Evolutionary conservation across 2,113 vertebrate species (phyloP), one percentile per base, ranked within the genome.

Genomic region (Argyrosomus japonicus): DNA sequence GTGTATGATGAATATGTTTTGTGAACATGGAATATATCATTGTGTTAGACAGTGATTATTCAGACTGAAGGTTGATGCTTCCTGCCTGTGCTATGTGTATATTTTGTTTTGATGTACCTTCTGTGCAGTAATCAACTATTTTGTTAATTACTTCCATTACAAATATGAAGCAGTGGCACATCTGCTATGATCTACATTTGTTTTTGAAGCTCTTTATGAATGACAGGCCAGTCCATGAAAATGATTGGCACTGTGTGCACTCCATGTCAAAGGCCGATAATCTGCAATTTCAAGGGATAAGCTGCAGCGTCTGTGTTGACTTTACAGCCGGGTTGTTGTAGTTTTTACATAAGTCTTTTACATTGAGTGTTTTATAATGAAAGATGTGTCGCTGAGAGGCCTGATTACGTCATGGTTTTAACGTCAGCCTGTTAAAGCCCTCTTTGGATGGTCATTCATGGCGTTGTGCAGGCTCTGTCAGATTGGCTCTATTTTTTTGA

Each of bases 271-370:
- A 68, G 4, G 25, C 23, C 53, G 43, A 67, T 86, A 77, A 87
- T 87, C 88, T 89, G 58, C 60, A 75, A 72, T 68, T 84, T 75
- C n/a, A 45, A 32, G 57, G 58, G 87, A 77, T 88, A 78, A 90
- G 19, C 85, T 62, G 53, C 45, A 77, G 60, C 47, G 12, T 83
- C 73, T 85, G 78, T 25, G 51, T 80, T 50, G 56, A 68, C 45
- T 86, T 84, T 63, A 64, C 53, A 4, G 65, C 36, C 4, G 32
- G 32, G 2, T 25, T 14, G 63, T 75, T 76, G 19, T 76, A 45
- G n/a, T 19, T 69, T 77, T 81, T 29, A 77, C 56, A 62, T 72
- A 43, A 48, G 81, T 83, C 65, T 53, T 56, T 45, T 53, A 82
- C 40, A 58, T 18, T 67, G 54, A 81, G 51, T 50, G 29, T 72